These are phyloP conservation scores for Litoditis marina DNA, from an alignment of 2,888 invertebrate genomes.

Conservation along the genomic window DNA sequence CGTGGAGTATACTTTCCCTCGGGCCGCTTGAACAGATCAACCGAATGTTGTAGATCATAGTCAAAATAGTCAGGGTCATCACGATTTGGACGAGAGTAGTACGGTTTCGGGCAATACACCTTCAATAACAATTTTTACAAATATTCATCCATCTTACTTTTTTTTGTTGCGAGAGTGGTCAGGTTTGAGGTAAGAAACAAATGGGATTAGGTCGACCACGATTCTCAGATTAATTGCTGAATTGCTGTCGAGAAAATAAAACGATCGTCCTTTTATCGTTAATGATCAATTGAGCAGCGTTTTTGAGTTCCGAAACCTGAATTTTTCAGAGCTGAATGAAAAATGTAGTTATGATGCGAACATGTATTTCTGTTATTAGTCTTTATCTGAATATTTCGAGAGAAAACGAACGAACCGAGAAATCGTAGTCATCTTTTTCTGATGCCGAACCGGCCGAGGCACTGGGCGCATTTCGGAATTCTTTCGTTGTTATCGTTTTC, in stretches of 20 bases:
- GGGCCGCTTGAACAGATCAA: constrained; percentile 56
- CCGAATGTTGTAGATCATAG: constrained; percentile 60
- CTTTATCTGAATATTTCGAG: background rate
- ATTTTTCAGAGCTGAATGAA: no score
- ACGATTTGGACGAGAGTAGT: constrained; percentile 58
- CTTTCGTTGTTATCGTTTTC: constrained; percentile 38
- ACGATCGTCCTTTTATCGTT: no score
- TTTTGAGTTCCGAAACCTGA: no score
- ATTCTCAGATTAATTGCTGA: background rate
- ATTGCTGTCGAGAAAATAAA: no score
- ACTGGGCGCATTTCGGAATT: constrained; percentile 54
- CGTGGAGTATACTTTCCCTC: constrained; percentile 56
- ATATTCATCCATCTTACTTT: background rate
- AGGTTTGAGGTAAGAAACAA: background rate
- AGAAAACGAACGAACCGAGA: constrained; percentile 50
- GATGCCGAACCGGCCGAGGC: constrained; percentile 51
- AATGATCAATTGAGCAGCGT: no score
- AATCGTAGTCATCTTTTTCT: constrained; percentile 54
- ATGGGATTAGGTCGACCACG: background rate
- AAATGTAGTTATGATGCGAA: no score
- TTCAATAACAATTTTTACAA: constrained; percentile 11
- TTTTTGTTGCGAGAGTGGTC: background rate
- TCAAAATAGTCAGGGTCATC: constrained; percentile 62
- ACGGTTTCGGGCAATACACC: constrained; percentile 46
- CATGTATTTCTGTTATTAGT: background rate